Percentiles rank a stretch among this genome's conserved stretches.
Evolutionary conservation across 2,888 invertebrate species (phyloP).

Genomic region (Geophilus truncorum): DNA sequence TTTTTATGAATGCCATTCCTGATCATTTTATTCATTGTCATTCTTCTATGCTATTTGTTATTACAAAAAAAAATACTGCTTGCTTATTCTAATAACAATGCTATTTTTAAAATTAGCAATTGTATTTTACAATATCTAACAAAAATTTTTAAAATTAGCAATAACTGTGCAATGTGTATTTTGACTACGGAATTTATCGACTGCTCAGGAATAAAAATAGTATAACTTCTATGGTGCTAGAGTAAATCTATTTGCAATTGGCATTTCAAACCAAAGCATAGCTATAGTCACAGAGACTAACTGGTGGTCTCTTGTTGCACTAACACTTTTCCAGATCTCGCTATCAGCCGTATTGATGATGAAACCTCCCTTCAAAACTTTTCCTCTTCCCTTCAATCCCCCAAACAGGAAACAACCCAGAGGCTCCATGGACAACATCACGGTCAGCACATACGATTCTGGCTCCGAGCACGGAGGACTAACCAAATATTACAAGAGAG

Average conservation of each 20-base stretch:
- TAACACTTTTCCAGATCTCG: constrained; percentile 7
- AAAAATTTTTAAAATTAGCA: no score
- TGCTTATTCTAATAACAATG: no score
- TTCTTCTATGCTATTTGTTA: no score
- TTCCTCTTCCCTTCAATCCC: constrained; percentile 40
- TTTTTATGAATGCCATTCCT: no score
- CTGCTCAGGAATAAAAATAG: not conserved
- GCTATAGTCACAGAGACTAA: constrained; percentile 25
- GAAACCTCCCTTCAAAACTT: not conserved
- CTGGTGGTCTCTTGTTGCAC: constrained; percentile 8
- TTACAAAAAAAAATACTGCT: no score
- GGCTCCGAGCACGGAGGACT: constrained; percentile 69
- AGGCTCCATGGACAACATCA: constrained; percentile 83
- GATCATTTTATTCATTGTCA: no score
- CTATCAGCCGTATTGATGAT: constrained; percentile 29
- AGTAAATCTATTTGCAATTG: not conserved
- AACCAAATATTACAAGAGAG: constrained; percentile 82
- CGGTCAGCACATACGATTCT: constrained; percentile 79
- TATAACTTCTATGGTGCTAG: not conserved
- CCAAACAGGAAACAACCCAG: constrained; percentile 69
- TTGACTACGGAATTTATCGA: not conserved
- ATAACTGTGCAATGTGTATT: no score
- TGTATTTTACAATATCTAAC: no score
- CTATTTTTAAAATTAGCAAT: no score
- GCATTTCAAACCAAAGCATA: not conserved